Evolutionary conservation across 2,797 vertebrate species (phyloP), one percentile per base, ranked within the genome.

Genomic region (Potorous gilbertii): DNA sequence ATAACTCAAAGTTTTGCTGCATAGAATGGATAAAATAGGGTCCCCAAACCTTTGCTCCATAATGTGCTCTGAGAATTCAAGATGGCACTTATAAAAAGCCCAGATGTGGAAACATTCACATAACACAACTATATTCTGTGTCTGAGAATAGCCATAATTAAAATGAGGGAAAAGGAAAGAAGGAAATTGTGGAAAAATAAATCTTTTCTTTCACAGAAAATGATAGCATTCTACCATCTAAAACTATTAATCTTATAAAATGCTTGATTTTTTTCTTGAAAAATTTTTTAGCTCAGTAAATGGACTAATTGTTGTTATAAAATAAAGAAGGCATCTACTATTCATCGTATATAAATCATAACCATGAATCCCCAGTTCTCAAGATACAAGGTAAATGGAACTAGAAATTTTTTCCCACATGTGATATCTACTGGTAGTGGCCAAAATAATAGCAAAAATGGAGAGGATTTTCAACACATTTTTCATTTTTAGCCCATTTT

Each of bases 1-100:
- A 91, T 46, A 92, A 74, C n/a, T 92, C n/a, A 21, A 96, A 92
- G 62, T 91, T 94, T 56, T 56, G 94, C 92, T 90, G 56, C 31
- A 59, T 52, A 93, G 50, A 52, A 90, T 54, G 29, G 27, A 92
- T 54, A 56, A 40, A 62, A 81, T 16, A 59, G n/a, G 27, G 1
- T 94, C 90, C 54, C 55, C 54, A 11, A 54, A 27, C 3, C 93
- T 62, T 87, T 56, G 66, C 14, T 95, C 55, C 56, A 56, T 13
- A 13, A 13, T 57, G 59, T 5, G 16, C 56, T 94, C 55, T 94
- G 56, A 97, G 52, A 11, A 18, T 13, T 55, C 27, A 57, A 46
- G 13, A 52, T 55, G 50, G 50, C 92, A 91, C 95, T 93, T 93
- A 93, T 50, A 92, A 89, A 55, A n/a, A 90, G 21, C 46, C 74